A percentile compares a stretch with the other conserved stretches of the same genome.
Evolutionary conservation across 1,140 invertebrate genomes (phyloP).

Genomic region (Drosophila virilis): DNA sequence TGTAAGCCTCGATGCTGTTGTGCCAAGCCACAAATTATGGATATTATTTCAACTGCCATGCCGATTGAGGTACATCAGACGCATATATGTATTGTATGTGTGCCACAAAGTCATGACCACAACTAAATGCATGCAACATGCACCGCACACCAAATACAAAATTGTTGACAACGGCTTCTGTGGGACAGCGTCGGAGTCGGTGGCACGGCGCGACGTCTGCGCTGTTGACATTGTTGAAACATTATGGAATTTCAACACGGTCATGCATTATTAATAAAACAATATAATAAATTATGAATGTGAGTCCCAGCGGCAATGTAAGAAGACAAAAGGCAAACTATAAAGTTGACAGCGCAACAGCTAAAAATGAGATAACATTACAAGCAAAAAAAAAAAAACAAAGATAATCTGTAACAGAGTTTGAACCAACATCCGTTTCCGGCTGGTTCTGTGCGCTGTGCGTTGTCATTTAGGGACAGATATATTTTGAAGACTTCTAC

Average conservation of each 20-base stretch:
- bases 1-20: no score
- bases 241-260: conserved; percentile 71
- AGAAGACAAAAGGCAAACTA: conserved; percentile 7
- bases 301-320: conserved; percentile 11
- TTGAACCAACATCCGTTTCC: no score
- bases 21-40: background rate
- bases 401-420: no score
- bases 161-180: background rate
- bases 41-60: background rate
- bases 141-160: conserved; percentile 11
- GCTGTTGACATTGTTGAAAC: conserved; percentile 55
- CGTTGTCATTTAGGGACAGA: no score
- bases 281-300: conserved; percentile 67
- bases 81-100: no score
- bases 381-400: no score
- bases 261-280: conserved; percentile 69
- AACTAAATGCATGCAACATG: conserved; percentile 33
- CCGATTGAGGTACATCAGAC: background rate
- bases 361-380: conserved; percentile 7
- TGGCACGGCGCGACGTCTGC: conserved; percentile 10
- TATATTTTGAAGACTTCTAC: no score
- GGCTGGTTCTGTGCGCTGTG: no score
- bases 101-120: conserved; percentile 6
- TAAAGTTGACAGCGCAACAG: conserved; percentile 5
- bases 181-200: background rate